Base-by-base conservation (phyloP, 2,888 invertebrate genomes). In the Drosophila pegasa region DNA sequence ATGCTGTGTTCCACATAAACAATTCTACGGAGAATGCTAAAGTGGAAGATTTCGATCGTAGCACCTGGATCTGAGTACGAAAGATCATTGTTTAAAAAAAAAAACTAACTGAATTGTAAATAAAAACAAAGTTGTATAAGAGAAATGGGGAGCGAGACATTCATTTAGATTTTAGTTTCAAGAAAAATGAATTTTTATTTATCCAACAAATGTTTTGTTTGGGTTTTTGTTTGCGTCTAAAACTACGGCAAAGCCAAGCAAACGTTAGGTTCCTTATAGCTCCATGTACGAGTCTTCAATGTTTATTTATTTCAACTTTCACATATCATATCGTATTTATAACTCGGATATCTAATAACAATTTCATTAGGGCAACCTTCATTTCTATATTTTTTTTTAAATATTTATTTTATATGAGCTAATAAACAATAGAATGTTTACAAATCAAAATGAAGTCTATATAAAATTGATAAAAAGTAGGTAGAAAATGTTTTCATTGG, bases 31-130 rank as follows among this genome's bases (percentile, higher is more conserved):
- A 66, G 18, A 57, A 47, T 18, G 25, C 7, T 12, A 54, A 6
- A 8, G 33, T 62, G 38, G 50, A 68, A 7, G 54, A 66, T 9
- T 14, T 75, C 14, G 71, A 78, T 31, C 71, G 56, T 8, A 69
- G 69, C 61, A 70, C 71, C 48, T 81, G 85, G 81, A 50, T 85
- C 10, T 80, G n/a, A 43, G 33, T 25, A 43, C 3, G n/a, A 62
- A 12, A 29, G 9, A 1, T 14, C 37, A 41, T 29, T 27, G 12
- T 31, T n/a, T 20, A 14, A 8, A 18, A 16, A 3, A 12, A 2
- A 20, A 29, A 50, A 18, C 5, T 25, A 6, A 10, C 20, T n/a
- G 22, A 18, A 16, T n/a, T 8, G 12, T 7, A 20, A 27, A 58
- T 35, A 52, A 38, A 52, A 38, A 27, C 6, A n/a, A 35, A 51